Base-by-base conservation (phyloP, 2,888 invertebrate genomes). In the Steromphala cineraria region DNA sequence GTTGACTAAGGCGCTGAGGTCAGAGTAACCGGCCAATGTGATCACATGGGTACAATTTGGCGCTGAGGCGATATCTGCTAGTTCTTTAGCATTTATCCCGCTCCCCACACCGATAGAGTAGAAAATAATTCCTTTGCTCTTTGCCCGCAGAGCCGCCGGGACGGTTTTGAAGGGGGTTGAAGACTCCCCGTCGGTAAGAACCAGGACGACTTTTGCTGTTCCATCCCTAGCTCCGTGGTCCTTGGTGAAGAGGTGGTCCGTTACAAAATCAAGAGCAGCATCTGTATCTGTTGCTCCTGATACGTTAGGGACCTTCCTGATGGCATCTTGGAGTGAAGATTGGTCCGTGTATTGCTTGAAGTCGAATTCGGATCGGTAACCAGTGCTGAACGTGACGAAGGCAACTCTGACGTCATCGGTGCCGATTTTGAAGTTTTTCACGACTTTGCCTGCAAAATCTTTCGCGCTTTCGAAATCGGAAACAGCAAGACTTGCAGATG, bases 331-430 rank as follows among this genome's bases (percentile, higher is more conserved):
- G 7, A 89, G 80, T 1, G 62, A 79, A 4, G 79, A 53, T 15
- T 81, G 81, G 8, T 75, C 75, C 75, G 55, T 80, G 85, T 84
- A 86, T 40, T 85, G 80, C 75, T 84, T 81, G 10, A 91, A 83
- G 75, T 89, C 84, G 81, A 94, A 91, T 71, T 91, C 90, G 2
- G 90, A 88, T 46, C 88, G 88, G 19, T 92, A 90, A 2, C 87
- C 86, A 17, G 92, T 92, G 52, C 93, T 90, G 87, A 88, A 94
- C 79, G 93, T 93, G 4, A 93, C 87, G 28, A 93, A 85, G 21
- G 90, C 93, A 36, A 94, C 88, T 24, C 91, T 90, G 19, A 91
- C 92, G 46, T 88, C 87, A 36, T 89, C 88, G 31, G 86, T 84
- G 31, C 91, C 91, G 21, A 93, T 89, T 79, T 93, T 90, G 56